Evolutionary conservation across 2,797 vertebrate species (phyloP), one percentile per base, ranked within the genome.

Genomic region (Sparidentex hasta): DNA sequence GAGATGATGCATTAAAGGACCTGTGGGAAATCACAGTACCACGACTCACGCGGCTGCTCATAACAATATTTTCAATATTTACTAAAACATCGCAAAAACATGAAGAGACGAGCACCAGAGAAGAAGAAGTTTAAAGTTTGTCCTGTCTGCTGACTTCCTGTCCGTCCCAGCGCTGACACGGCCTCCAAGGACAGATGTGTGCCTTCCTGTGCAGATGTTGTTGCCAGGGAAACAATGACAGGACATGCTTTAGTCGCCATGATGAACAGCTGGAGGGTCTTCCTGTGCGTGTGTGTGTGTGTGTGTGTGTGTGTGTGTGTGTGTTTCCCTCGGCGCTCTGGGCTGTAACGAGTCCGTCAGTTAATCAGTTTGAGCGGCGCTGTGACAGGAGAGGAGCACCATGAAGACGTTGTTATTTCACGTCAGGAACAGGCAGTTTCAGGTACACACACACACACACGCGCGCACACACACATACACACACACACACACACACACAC

Each of bases 181-280:
- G 64, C 18, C 51, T 82, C 65, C 18, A 47, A 71, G 82, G 88
- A 88, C 92, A 94, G 89, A 93, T 94, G 93, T 90, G 87, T 65
- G 77, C 76, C 88, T 94, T 95, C 93, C 94, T 94, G 93, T 91
- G 70, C 92, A 94, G 92, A 93, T 95, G 94, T 95, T 93, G 92
- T 93, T 93, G 84, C 93, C 85, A 84, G 80, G 93, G 94, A 90
- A 92, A 94, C 93, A 91, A 91, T 94, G 87, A 90, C 91, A 94
- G 94, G 93, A 94, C 92, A 86, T 91, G 86, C 73, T 92, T 80
- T 94, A 93, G 94, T 94, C 90, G 73, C 73, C 38, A 61, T n/a
- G 63, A 65, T 80, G 86, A 93, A 88, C 94, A 94, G 92, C 94
- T 95, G 92, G 83, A 86, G 83, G 82, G 82, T 65, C 72, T 94